Conservation (phyloP, 2,797 vertebrate species). For the Bradypodion ventrale region DNA sequence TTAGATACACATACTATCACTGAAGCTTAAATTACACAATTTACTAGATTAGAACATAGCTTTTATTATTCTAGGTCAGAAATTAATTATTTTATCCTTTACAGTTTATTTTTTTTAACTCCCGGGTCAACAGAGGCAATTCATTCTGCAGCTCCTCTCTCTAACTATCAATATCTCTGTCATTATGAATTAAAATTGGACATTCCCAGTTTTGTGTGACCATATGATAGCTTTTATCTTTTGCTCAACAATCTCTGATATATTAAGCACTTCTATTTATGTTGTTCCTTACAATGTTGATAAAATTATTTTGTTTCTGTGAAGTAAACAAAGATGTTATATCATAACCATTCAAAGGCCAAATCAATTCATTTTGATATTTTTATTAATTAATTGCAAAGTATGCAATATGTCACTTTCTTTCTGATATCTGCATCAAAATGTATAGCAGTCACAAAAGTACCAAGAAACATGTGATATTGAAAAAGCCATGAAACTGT, state of each 20-base stretch:
- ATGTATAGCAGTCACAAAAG: slow-evolving; percentile 39
- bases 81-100: neutral
- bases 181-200: neutral
- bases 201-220: neutral
- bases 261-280: neutral
- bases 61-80: slow-evolving; percentile 1
- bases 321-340: slow-evolving; percentile 13
- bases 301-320: fast-evolving
- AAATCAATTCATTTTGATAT: neutral
- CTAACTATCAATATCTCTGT: fast-evolving
- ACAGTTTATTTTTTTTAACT: neutral
- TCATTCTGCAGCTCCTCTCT: neutral
- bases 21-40: neutral
- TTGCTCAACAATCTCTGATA: fast-evolving
- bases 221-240: slow-evolving; percentile 7
- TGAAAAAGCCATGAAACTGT: slow-evolving; percentile 46
- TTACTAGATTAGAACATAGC: neutral
- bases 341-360: slow-evolving; percentile 19
- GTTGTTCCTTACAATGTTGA: neutral
- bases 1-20: neutral
- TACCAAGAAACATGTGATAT: slow-evolving; percentile 45
- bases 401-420: slow-evolving; percentile 1
- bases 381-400: slow-evolving; percentile 37
- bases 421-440: slow-evolving; percentile 7
- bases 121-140: neutral